Evolutionary conservation across 2,113 vertebrate species (phyloP), one percentile per base, ranked within the genome.

Genomic region (Catharus fuscescens): DNA sequence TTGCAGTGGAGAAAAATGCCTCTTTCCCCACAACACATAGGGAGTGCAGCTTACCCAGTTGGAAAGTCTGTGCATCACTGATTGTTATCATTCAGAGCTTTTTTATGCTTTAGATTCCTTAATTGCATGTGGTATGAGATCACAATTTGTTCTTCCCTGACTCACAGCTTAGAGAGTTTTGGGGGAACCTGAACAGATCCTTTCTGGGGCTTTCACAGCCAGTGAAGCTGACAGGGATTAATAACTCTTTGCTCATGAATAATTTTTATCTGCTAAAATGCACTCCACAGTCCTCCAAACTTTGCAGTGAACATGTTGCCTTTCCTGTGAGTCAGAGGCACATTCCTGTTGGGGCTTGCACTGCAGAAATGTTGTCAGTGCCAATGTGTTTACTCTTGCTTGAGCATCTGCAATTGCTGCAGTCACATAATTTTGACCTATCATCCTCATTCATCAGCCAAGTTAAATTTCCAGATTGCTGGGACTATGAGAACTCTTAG

Each of bases 311-410:
- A 52, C 25, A 5, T 7, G 23, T 64, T 87, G 23, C 14, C 28
- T 72, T 83, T 85, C 21, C 10, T 76, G 47, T 90, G 88, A 94
- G 74, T 83, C 87, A 95, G 66, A 82, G 62, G 17, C 44, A 40
- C 28, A 67, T 56, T 91, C 92, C n/a, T 92, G 88, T 80, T 86
- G 76, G 42, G 69, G 44, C 95, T 92, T 96, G 97, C 44, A 71
- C 53, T 67, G 45, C n/a, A 80, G 62, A 82, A 89, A 44, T 1
- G 0, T 29, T 57, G 18, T 29, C 80, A 79, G 47, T 80, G 56
- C 70, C 61, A 78, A 74, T 38, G 18, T 38, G 32, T 81, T 69
- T 45, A 25, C 7, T 56, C 45, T 44, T 70, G 44, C 59, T 69
- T 70, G 66, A 48, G 60, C 40, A 67, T 60, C 48, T 90, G 31